Conservation (phyloP, 1,140 invertebrate genomes). For the Drosophila littoralis region DNA sequence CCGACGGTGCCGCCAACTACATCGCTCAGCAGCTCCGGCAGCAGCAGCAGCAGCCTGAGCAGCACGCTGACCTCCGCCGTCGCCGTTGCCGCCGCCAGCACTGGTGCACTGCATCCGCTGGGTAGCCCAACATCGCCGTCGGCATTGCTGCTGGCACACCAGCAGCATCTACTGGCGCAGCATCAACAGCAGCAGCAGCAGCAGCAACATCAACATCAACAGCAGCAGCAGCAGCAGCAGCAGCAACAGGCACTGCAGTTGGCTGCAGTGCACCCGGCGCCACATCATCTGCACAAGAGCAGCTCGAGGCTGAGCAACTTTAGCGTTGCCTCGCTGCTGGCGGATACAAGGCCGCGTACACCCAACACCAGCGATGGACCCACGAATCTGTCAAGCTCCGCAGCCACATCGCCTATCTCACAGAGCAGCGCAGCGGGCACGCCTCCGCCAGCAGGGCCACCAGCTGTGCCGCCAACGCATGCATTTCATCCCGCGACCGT, state of each 20-base stretch:
- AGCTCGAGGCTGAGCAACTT: conserved; percentile 87
- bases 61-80: conserved; percentile 36
- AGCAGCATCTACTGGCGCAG: conserved; percentile 83
- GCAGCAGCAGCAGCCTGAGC: conserved; percentile 53
- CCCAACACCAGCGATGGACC: conserved; percentile 78
- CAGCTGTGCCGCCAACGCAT: conserved; percentile 47
- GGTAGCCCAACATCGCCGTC: conserved; percentile 84
- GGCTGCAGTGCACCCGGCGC: conserved; percentile 68
- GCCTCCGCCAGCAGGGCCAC: conserved; percentile 54
- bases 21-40: conserved; percentile 48
- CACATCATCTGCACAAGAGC: conserved; percentile 83
- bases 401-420: conserved; percentile 69
- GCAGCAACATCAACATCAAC: conserved; percentile 72
- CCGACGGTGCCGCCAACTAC: conserved; percentile 84
- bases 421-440: conserved; percentile 68
- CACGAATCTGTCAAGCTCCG: conserved; percentile 80
- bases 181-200: conserved; percentile 70
- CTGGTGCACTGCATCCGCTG: conserved; percentile 54
- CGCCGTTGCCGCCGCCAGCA: conserved; percentile 28
- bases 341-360: conserved; percentile 86
- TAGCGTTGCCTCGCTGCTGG: conserved; percentile 88
- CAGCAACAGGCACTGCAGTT: conserved; percentile 67
- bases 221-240: conserved; percentile 84
- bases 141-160: conserved; percentile 86
- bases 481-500: conserved; percentile 78